Evolutionary conservation across 2,888 invertebrate genomes (phyloP), one percentile per base, ranked within the genome.

Genomic region (Parthenolecanium corni): DNA sequence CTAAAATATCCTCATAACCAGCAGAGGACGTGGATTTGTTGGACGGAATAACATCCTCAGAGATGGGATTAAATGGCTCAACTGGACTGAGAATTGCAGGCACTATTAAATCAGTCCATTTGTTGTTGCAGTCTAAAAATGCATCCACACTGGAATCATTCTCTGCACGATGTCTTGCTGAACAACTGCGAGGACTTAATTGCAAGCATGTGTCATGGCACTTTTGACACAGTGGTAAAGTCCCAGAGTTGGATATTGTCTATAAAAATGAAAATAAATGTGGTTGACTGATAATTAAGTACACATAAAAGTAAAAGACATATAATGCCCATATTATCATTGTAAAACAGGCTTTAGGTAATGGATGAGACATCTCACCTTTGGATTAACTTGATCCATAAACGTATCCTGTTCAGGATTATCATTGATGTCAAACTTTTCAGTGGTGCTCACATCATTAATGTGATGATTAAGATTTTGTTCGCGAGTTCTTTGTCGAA

Each of bases 31-130:
- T 4, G 6, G 68, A 65, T 2, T 86, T 85, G 1, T 86, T 86
- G 23, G 86, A 84, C 64, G 86, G 86, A 64, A 85, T 79, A 65
- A 86, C 82, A 51, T 86, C 80, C 70, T 86, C 85, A 67, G 85
- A 76, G 36, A 75, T 69, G 36, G 76, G 76, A 16, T 74, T 74
- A 66, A 76, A 76, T 4, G 76, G 76, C 65, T 76, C 76, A 31
- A 74, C 71, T 20, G 71, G 68, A 64, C 69, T 68, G 21, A 68
- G 64, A 11, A 66, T 66, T 1, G 65, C 58, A 1, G 66, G 61
- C 12, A 65, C 16, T 20, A 47, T 25, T n/a, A 49, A 20, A 20
- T 47, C 31, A 5, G 25, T 47, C 51, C 47, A 61, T 23, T 61
- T 47, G 40, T 52, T 62, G 14, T 62, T 46, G 1, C 38, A 40